Evolutionary conservation across 2,113 vertebrate species (phyloP), one percentile per base, ranked within the genome.

Genomic region (Burhinus oedicnemus): DNA sequence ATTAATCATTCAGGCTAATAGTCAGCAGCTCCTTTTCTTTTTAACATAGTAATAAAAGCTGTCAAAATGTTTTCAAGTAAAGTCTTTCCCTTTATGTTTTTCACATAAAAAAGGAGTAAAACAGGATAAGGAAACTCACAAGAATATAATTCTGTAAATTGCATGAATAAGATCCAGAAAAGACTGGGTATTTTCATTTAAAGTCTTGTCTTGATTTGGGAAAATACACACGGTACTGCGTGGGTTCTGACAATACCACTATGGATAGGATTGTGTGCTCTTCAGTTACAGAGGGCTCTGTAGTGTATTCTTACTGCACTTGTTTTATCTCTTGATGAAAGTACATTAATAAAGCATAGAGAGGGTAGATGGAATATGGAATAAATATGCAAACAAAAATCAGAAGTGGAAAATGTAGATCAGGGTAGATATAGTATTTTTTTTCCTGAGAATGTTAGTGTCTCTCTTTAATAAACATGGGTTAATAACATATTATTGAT

Each of bases 341-440:
- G 23, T 83, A 64, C 52, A 72, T 91, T 96, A 96, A 82, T 87
- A 94, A 92, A 91, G 49, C 22, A 82, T 64, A 90, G 8, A 76
- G 34, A 88, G 40, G 10, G 83, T 29, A 68, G 40, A 85, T 26
- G 15, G 25, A 87, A 83, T 92, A 64, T 58, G n/a, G 62, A 95
- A 89, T 77, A 92, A 83, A 80, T 47, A 83, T 38, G 30, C 20
- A 78, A 84, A 64, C 18, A 79, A 87, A 95, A 89, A 54, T 69
- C 38, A 94, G 83, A 87, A 78, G 51, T 38, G 16, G n/a, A 79
- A 94, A 89, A 89, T 71, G 61, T 74, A 62, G 14, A 82, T 52
- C 36, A 75, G 1, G 2, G 20, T n/a, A n/a, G 27, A 68, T 12
- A 36, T 5, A 15, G 5, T 69, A 23, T 34, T 58, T 69, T 95